phyloP scores from a whole-genome alignment of 2,888 invertebrate species.

The Desoria tigrina region DNA sequence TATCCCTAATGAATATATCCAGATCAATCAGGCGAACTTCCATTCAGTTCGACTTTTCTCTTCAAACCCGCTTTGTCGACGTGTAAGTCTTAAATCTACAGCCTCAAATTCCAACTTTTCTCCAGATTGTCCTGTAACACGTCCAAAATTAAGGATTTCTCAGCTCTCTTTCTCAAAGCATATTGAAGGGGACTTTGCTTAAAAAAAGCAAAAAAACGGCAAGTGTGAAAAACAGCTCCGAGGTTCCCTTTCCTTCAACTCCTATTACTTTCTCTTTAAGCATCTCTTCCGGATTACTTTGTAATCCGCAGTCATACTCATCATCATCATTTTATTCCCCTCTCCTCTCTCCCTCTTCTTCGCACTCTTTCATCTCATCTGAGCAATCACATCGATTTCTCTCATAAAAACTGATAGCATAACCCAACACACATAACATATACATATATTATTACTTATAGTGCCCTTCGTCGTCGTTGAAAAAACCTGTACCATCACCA shows the following conservation, averaged over 20 bases:
- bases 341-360: constrained; percentile 20
- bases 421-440: background rate
- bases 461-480: too few species aligned
- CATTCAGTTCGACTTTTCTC: background rate
- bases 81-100: background rate
- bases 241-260: constrained; percentile 33
- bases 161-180: too few species aligned
- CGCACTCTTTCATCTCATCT: constrained; percentile 26
- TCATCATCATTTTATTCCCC: constrained; percentile 26
- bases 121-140: background rate
- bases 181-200: too few species aligned
- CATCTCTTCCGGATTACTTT: constrained; percentile 40
- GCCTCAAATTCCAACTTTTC: background rate
- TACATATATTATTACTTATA: too few species aligned
- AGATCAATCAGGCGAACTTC: background rate
- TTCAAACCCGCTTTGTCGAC: background rate
- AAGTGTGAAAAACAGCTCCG: constrained; percentile 32
- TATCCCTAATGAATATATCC: background rate
- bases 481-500: too few species aligned
- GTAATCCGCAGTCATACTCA: constrained; percentile 37
- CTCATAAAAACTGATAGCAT: constrained; percentile 5
- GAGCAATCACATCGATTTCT: constrained; percentile 43
- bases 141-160: too few species aligned
- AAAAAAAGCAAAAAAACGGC: constrained; percentile 19
- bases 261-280: constrained; percentile 40